Evolutionary conservation across 2,888 invertebrate species (phyloP).

Genomic region (Melinopterus prodromus): DNA sequence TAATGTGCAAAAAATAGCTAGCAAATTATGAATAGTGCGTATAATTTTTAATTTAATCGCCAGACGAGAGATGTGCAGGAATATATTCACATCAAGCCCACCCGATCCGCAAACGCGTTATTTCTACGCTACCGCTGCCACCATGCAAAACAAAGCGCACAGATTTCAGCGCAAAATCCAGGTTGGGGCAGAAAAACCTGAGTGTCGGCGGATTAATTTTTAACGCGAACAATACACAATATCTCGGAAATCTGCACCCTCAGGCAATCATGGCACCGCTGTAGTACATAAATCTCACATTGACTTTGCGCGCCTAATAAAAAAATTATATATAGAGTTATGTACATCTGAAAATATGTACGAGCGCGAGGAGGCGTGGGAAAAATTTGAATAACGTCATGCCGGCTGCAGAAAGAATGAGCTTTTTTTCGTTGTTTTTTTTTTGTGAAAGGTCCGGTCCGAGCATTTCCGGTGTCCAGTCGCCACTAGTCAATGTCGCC

Average conservation of each 20-base stretch:
- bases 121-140: too few relatives aligned
- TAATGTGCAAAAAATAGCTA: too few relatives aligned
- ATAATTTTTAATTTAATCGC: too few relatives aligned
- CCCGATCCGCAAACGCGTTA: too few relatives aligned
- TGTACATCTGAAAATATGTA: conserved; percentile 21
- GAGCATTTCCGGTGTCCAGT: conserved; percentile 33
- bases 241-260: conserved; percentile 36
- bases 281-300: conserved; percentile 37
- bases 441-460: conserved; percentile 30
- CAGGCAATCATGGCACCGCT: conserved; percentile 9
- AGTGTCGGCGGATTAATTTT: conserved; percentile 34
- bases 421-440: conserved; percentile 19
- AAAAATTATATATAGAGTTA: conserved; percentile 23
- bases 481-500: conserved; percentile 39
- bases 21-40: too few relatives aligned
- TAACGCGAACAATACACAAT: conserved; percentile 38
- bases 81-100: too few relatives aligned
- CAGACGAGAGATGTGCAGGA: too few relatives aligned
- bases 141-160: too few relatives aligned
- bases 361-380: background rate
- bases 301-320: conserved; percentile 32
- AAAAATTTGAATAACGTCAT: conserved; percentile 35
- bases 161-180: too few relatives aligned
- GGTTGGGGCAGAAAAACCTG: too few relatives aligned
- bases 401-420: conserved; percentile 36